Base-by-base conservation (phyloP, 2,888 invertebrate genomes). In the Linyphia triangularis region DNA sequence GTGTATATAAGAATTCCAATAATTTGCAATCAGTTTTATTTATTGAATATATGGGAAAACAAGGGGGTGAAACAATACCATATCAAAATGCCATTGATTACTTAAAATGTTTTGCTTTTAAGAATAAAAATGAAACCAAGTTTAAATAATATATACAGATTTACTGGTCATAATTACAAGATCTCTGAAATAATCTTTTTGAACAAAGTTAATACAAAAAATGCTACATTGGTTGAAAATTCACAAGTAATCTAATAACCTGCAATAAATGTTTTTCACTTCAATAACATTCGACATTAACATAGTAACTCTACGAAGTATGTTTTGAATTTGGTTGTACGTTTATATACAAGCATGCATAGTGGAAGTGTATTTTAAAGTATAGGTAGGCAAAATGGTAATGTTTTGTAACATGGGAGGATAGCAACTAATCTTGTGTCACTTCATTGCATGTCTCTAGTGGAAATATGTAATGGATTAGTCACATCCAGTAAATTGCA, bases 61-160 rank as follows among this genome's bases (percentile, higher is more conserved):
- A n/a, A n/a, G n/a, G n/a, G n/a, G n/a, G n/a, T n/a, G n/a, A n/a
- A n/a, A n/a, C n/a, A n/a, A n/a, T n/a, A n/a, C n/a, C n/a, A n/a
- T n/a, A n/a, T n/a, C n/a, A n/a, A n/a, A n/a, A n/a, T n/a, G n/a
- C n/a, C n/a, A n/a, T n/a, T n/a, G n/a, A n/a, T n/a, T n/a, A n/a
- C n/a, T n/a, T n/a, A n/a, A n/a, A n/a, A n/a, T n/a, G n/a, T n/a
- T n/a, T n/a, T n/a, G n/a, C n/a, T n/a, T n/a, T n/a, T n/a, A n/a
- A n/a, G n/a, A n/a, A n/a, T n/a, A n/a, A n/a, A n/a, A 51, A 51
- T n/a, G 16, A 51, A 24, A 22, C 63, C 30, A 9, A n/a, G 7
- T 19, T 40, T 84, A 70, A 85, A 85, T 85, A 85, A 73, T 86
- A 78, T 86, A 73, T 86, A 86, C 85, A 86, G 70, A 61, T 86